phyloP scores from a whole-genome alignment of 2,797 vertebrate genomes.

The Ibycter americanus region DNA sequence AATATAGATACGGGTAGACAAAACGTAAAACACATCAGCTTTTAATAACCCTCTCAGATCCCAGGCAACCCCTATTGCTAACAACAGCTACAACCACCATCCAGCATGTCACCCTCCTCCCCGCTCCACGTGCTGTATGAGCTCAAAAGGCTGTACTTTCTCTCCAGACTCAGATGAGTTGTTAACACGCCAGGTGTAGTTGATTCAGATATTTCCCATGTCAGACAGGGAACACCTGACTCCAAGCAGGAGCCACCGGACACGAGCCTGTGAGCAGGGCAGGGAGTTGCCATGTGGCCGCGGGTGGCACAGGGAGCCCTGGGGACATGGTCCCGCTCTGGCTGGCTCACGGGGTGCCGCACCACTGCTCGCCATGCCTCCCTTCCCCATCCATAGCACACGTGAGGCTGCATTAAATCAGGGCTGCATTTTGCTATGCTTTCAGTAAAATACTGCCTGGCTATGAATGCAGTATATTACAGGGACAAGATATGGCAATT shows the following conservation, averaged over 20 bases:
- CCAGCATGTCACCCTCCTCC: neutral
- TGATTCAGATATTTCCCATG: neutral
- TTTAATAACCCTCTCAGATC: neutral
- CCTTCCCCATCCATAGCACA: neutral
- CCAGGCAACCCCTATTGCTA: neutral
- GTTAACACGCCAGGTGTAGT: neutral
- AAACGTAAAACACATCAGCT: neutral
- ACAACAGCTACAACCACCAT: neutral
- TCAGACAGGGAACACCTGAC: neutral
- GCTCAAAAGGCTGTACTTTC: neutral
- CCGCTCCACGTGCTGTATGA: accelerated
- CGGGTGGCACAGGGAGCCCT: accelerated
- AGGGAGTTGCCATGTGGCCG: accelerated
- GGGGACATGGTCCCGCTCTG: accelerated
- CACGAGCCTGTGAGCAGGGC: accelerated
- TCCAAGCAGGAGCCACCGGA: neutral
- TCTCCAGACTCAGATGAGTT: neutral
- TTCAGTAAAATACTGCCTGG: neutral
- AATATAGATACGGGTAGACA: neutral
- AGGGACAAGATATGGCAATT: neutral
- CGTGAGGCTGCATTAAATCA: accelerated
- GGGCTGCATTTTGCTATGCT: neutral
- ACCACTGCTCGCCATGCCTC: accelerated
- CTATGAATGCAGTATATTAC: neutral
- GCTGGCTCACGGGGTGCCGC: accelerated